Evolutionary conservation across 2,888 invertebrate species (phyloP).

Genomic region (Xestia rhomboidea): DNA sequence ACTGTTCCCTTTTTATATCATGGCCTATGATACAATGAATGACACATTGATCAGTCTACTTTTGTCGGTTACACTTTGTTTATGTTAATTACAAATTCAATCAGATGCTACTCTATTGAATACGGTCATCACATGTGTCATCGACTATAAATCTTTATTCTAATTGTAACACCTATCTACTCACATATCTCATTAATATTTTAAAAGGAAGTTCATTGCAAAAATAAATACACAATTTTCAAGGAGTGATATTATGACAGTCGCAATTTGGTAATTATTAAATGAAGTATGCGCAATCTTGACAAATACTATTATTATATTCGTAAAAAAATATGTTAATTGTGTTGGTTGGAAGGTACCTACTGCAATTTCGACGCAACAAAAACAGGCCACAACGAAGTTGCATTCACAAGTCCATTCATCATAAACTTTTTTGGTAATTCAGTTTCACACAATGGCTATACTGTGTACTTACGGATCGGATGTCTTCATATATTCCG

Average conservation of each 20-base stretch:
- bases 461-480: conserved; percentile 91
- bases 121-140: conserved; percentile 54
- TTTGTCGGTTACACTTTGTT: conserved; percentile 44
- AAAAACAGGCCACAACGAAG: conserved; percentile 25
- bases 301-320: conserved; percentile 15
- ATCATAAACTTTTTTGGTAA: conserved; percentile 35
- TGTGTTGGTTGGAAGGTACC: not conserved
- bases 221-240: conserved; percentile 16
- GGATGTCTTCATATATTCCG: conserved; percentile 96
- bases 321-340: conserved; percentile 19
- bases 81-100: conserved; percentile 52
- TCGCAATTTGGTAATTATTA: conserved; percentile 15
- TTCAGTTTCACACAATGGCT: conserved; percentile 16
- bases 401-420: conserved; percentile 37
- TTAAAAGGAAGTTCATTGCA: conserved; percentile 9
- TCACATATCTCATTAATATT: conserved; percentile 2
- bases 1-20: conserved; percentile 66
- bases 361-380: conserved; percentile 28
- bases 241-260: conserved; percentile 27
- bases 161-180: conserved; percentile 17
- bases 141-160: conserved; percentile 22
- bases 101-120: conserved; percentile 41
- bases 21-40: conserved; percentile 62
- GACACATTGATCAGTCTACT: conserved; percentile 58
- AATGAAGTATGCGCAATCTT: conserved; percentile 36